phyloP scores from a whole-genome alignment of 1,140 invertebrate species.

The Spodoptera litura region DNA sequence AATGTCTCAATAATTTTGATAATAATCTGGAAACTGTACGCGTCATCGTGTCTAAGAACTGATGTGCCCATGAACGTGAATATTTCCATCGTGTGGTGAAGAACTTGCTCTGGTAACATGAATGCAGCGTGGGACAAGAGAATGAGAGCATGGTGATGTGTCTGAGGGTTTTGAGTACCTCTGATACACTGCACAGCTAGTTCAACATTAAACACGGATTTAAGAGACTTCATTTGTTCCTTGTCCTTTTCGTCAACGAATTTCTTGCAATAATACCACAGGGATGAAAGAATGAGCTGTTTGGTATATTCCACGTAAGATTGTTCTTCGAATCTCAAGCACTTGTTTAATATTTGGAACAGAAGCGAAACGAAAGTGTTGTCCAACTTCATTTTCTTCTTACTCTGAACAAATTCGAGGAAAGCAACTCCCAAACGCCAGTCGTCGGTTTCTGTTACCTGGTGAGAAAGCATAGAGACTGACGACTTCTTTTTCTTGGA shows the following conservation, averaged over 20 bases:
- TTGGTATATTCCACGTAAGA: conserved; percentile 95
- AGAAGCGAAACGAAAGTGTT: conserved; percentile 90
- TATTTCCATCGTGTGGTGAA: conserved; percentile 97
- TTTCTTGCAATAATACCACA: conserved; percentile 90
- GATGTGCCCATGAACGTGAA: conserved; percentile 98
- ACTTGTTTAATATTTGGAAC: conserved; percentile 93
- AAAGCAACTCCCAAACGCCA: conserved; percentile 93
- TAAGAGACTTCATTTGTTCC: conserved; percentile 85
- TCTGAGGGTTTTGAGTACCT: conserved; percentile 96
- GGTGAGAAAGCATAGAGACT: conserved; percentile 83
- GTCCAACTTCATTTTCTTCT: conserved; percentile 90
- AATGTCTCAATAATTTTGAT: conserved; percentile 95
- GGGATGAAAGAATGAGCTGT: conserved; percentile 93
- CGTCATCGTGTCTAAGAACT: conserved; percentile 95
- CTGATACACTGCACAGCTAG: conserved; percentile 95
- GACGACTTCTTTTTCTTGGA: conserved; percentile 77
- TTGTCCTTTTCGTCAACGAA: conserved; percentile 82
- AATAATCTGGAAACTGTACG: conserved; percentile 97
- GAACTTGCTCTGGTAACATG: conserved; percentile 92
- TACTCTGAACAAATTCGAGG: conserved; percentile 94
- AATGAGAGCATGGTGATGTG: conserved; percentile 95
- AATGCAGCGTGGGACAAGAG: conserved; percentile 92
- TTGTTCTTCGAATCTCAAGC: conserved; percentile 93
- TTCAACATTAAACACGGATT: conserved; percentile 92
- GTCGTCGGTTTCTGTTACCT: conserved; percentile 87